Conservation (phyloP, 1,140 invertebrate species). For the Aphidius gifuensis region DNA sequence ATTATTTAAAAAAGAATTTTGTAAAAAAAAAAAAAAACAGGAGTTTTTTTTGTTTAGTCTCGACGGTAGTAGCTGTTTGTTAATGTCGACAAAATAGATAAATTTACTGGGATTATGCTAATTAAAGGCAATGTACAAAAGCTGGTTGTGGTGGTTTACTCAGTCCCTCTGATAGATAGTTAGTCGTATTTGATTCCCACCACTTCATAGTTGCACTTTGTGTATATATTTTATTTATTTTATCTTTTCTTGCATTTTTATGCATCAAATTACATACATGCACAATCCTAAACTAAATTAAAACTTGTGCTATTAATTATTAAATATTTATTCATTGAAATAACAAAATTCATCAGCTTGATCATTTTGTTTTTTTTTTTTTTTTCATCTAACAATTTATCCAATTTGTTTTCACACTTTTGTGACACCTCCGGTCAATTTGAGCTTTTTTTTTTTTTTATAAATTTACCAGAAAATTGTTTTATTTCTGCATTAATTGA, state of each 20-base stretch:
- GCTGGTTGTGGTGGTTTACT: constrained; percentile 29
- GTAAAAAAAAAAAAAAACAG: not conserved
- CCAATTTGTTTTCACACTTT: too few relatives aligned
- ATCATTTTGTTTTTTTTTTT: not conserved
- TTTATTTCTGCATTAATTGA: too few relatives aligned
- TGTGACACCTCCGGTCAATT: not conserved
- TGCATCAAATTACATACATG: not conserved
- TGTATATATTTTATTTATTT: too few relatives aligned
- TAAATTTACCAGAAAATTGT: not conserved
- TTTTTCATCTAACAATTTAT: too few relatives aligned
- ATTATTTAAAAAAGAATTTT: too few relatives aligned
- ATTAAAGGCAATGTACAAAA: constrained; percentile 37
- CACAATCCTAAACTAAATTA: not conserved
- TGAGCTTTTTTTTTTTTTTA: not conserved
- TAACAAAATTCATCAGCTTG: not conserved
- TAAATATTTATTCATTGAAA: too few relatives aligned
- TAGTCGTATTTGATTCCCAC: constrained; percentile 21
- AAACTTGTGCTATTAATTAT: too few relatives aligned
- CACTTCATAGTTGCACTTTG: not conserved
- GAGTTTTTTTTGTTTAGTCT: too few relatives aligned
- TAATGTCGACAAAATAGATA: constrained; percentile 16
- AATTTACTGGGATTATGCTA: constrained; percentile 32
- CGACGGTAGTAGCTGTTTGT: constrained; percentile 1
- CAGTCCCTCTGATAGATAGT: constrained; percentile 25
- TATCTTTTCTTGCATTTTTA: too few relatives aligned